phyloP scores from a whole-genome alignment of 2,888 invertebrate species.

The Anagyrus pseudococci region DNA sequence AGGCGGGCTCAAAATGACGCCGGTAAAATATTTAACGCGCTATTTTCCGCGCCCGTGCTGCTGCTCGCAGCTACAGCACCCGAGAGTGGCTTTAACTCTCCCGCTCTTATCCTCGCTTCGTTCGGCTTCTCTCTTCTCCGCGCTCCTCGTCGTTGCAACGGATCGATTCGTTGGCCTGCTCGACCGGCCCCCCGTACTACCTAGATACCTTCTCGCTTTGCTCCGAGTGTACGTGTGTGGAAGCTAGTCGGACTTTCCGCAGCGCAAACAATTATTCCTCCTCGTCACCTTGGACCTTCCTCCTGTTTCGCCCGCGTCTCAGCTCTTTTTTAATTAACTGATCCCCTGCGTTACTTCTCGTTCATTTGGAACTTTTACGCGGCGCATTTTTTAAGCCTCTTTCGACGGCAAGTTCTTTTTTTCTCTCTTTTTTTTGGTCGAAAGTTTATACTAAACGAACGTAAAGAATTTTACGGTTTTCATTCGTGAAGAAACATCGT shows the following conservation, averaged over 20 bases:
- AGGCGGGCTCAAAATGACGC: conserved; percentile 23
- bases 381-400: neutral
- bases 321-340: neutral
- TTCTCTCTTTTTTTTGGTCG: too few species aligned
- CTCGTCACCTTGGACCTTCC: neutral
- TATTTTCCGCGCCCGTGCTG: conserved; percentile 19
- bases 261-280: conserved; percentile 18
- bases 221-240: neutral
- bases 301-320: neutral
- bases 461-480: conserved; percentile 6
- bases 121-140: neutral
- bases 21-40: conserved; percentile 36
- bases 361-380: neutral
- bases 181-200: neutral
- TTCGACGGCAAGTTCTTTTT: too few species aligned
- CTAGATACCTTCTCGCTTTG: conserved; percentile 1
- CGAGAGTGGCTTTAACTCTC: conserved; percentile 1
- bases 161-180: neutral
- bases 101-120: too few species aligned
- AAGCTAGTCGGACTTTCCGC: neutral
- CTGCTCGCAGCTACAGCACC: neutral
- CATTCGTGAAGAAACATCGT: conserved; percentile 13
- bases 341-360: neutral
- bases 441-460: conserved; percentile 10
- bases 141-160: too few species aligned